Percentiles rank a stretch among this genome's conserved stretches.
Evolutionary conservation across 2,113 vertebrate species (phyloP).

Genomic region (Cottus gobio): DNA sequence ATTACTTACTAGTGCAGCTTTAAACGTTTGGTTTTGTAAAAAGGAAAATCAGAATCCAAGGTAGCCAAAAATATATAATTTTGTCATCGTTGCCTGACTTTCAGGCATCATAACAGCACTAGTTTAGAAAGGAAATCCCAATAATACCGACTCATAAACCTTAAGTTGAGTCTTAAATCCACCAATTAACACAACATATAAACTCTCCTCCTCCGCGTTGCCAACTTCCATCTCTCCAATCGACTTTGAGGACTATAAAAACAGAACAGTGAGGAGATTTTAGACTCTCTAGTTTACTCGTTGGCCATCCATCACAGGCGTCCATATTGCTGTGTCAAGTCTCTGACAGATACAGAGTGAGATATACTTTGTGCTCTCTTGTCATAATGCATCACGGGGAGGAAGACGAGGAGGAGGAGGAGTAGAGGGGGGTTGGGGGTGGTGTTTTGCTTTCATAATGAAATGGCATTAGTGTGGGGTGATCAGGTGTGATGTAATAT

Average conservation of each 20-base stretch:
- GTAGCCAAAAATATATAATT: background rate
- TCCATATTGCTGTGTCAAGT: conserved; percentile 59
- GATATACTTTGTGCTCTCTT: conserved; percentile 51
- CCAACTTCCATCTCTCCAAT: conserved; percentile 31
- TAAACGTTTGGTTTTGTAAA: background rate
- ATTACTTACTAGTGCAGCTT: background rate
- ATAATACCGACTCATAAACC: background rate
- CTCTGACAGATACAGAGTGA: conserved; percentile 64
- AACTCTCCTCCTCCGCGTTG: background rate
- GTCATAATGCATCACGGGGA: conserved; percentile 53
- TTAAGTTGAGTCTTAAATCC: background rate
- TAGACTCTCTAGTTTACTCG: conserved; percentile 50
- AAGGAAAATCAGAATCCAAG: background rate
- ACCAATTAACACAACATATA: conserved; percentile 21
- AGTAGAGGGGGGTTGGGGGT: background rate
- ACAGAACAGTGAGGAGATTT: conserved; percentile 43
- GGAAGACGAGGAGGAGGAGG: background rate
- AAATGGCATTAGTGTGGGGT: conserved; percentile 65
- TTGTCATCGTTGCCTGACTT: background rate
- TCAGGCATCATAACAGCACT: background rate
- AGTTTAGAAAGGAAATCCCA: background rate
- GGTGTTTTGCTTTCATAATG: conserved; percentile 62
- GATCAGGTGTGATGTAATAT: conserved; percentile 70
- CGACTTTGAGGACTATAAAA: conserved; percentile 63
- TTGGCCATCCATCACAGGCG: conserved; percentile 65